Base-by-base conservation (phyloP, 2,888 invertebrate genomes). In the Acrobasis suavella region DNA sequence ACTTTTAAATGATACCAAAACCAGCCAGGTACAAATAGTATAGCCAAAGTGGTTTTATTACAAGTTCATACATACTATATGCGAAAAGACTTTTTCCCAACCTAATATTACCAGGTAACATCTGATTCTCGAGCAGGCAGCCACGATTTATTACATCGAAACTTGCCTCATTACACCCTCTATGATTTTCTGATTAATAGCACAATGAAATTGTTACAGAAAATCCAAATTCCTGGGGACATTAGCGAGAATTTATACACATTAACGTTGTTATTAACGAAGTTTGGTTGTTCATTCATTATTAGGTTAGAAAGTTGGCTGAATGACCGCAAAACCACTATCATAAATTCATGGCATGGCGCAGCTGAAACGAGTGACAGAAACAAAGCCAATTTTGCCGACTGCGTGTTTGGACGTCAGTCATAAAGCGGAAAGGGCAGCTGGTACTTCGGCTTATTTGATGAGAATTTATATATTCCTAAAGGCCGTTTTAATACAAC, bases 351-450 rank as follows among this genome's bases (percentile, higher is more conserved):
- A 49, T 59, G 16, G 32, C 49, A 50, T 37, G 58, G 37, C 14
- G 14, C 49, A 3, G 22, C 16, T n/a, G n/a, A 50, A 59, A 15
- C 37, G 58, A 22, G 15, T 59, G 62, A 66, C 63, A 64, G 56
- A 51, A 37, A 51, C 59, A 64, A 62, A 63, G 63, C 63, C 63
- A 49, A 46, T 61, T 60, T 63, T 59, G 59, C 63, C 64, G 64
- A 64, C 55, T 50, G 61, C 62, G 62, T 65, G 64, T 70, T 66
- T 78, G 75, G 74, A 71, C 70, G 72, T 68, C 70, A 66, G 68
- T 69, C 76, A 73, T 80, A 82, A 82, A 80, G 69, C 75, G 72
- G 39, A 60, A 78, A 75, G 74, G 76, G 67, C 74, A 72, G 69
- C 65, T 65, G 77, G 75, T 76, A 73, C 68, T 72, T 68, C 66